Evolutionary conservation across 2,113 vertebrate genomes (phyloP).

Genomic region (Percina caprodes): DNA sequence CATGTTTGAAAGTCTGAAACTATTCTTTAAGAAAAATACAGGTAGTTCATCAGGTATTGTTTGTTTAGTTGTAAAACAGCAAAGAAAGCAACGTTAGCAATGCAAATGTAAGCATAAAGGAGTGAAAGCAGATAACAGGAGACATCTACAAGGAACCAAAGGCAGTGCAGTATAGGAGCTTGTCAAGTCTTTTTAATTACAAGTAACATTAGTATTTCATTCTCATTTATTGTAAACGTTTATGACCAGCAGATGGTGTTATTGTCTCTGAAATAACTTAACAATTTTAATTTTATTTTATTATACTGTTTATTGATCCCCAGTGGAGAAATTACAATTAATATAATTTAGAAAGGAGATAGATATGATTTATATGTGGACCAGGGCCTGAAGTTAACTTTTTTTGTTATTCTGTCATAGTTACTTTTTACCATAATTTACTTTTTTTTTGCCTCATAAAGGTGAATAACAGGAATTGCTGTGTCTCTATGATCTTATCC

Average conservation of each 20-base stretch:
- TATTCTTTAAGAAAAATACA: neutral
- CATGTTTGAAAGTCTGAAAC: neutral
- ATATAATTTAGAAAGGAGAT: too few relatives aligned
- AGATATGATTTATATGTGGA: too few relatives aligned
- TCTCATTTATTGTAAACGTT: neutral
- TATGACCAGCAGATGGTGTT: constrained; percentile 39
- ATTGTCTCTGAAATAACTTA: neutral
- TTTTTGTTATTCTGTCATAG: too few relatives aligned
- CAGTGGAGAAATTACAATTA: too few relatives aligned
- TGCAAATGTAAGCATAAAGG: neutral
- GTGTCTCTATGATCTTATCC: too few relatives aligned
- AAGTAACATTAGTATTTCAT: neutral
- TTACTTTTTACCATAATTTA: too few relatives aligned
- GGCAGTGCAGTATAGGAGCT: neutral
- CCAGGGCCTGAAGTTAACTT: too few relatives aligned
- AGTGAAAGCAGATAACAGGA: neutral
- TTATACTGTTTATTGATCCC: too few relatives aligned
- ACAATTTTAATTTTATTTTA: too few relatives aligned
- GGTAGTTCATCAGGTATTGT: too few relatives aligned
- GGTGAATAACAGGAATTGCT: too few relatives aligned
- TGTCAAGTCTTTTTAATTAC: neutral
- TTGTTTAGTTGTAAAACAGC: neutral
- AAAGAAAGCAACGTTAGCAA: neutral
- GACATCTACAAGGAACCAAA: neutral
- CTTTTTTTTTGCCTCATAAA: too few relatives aligned